Evolutionary conservation across 2,888 invertebrate genomes (phyloP).

Genomic region (Blastobasis adustella): DNA sequence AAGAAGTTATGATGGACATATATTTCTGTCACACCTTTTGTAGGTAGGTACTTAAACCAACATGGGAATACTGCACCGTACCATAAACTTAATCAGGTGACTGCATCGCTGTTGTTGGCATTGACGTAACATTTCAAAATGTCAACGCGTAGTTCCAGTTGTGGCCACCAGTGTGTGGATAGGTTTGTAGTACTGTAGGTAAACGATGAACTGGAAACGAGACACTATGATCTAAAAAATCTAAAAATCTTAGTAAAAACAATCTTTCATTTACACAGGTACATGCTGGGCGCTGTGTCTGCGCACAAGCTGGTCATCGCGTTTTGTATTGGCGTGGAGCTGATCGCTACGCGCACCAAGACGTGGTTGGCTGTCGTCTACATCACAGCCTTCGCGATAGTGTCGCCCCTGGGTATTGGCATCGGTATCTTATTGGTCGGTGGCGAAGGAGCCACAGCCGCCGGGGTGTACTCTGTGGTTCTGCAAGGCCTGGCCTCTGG

Average conservation of each 20-base stretch:
- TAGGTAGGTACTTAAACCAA: too few species aligned
- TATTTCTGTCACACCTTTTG: too few species aligned
- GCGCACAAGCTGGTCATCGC: conserved; percentile 92
- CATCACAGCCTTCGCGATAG: conserved; percentile 84
- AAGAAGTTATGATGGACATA: too few species aligned
- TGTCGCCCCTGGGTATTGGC: conserved; percentile 87
- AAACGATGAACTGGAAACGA: too few species aligned
- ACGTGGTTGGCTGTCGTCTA: conserved; percentile 77
- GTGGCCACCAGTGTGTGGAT: too few species aligned
- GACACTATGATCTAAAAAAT: too few species aligned
- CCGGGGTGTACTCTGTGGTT: conserved; percentile 78
- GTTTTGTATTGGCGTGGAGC: conserved; percentile 90
- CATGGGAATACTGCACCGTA: too few species aligned
- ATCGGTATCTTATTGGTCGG: conserved; percentile 81
- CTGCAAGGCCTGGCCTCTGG: conserved; percentile 92
- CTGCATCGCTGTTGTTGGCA: too few species aligned
- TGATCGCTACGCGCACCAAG: conserved; percentile 82
- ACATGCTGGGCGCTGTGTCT: conserved; percentile 88
- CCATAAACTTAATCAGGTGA: too few species aligned
- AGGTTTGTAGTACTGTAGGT: too few species aligned
- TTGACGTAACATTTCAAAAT: too few species aligned
- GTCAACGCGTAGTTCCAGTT: too few species aligned
- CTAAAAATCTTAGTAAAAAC: neutral
- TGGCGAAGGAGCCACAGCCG: conserved; percentile 70
- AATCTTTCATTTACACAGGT: conserved; percentile 54